phyloP scores from a whole-genome alignment of 2,888 invertebrate species.

The Euplexia lucipara region DNA sequence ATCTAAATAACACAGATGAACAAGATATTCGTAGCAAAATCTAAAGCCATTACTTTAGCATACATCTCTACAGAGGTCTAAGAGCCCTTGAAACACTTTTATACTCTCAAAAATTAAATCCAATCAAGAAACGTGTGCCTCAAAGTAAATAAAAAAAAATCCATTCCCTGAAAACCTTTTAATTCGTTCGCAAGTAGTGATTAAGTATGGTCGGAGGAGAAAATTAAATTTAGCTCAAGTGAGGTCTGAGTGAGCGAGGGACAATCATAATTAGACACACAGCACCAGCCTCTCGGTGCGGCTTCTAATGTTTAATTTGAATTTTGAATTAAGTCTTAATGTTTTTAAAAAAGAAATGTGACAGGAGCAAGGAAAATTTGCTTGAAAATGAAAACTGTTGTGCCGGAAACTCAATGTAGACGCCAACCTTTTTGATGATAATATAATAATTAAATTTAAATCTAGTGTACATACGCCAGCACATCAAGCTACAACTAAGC shows the following conservation, averaged over 20 bases:
- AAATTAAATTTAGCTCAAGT: constrained; percentile 58
- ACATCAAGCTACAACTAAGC: too few species aligned
- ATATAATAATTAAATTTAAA: too few species aligned
- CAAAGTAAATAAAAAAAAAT: constrained; percentile 36
- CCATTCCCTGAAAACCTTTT: constrained; percentile 43
- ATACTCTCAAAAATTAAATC: constrained; percentile 22
- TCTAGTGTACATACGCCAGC: too few species aligned
- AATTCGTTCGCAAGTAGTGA: constrained; percentile 47
- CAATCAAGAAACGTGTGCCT: constrained; percentile 22
- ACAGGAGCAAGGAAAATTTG: too few species aligned
- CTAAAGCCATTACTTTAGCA: background rate
- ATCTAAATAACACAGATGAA: background rate
- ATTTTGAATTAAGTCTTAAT: constrained; percentile 20
- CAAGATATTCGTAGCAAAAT: background rate
- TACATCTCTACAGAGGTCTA: background rate
- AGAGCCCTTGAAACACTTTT: constrained; percentile 8
- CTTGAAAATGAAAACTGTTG: too few species aligned
- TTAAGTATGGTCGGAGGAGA: constrained; percentile 48
- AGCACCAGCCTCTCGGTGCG: constrained; percentile 11
- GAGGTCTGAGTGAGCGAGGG: constrained; percentile 37
- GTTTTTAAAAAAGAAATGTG: background rate
- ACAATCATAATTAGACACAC: constrained; percentile 60
- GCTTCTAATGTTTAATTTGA: constrained; percentile 35
- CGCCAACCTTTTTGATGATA: too few species aligned
- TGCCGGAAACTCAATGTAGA: too few species aligned